These are phyloP conservation scores for Drosophila anomalipes DNA, from an alignment of 2,888 invertebrate species.

Conservation along the genomic window DNA sequence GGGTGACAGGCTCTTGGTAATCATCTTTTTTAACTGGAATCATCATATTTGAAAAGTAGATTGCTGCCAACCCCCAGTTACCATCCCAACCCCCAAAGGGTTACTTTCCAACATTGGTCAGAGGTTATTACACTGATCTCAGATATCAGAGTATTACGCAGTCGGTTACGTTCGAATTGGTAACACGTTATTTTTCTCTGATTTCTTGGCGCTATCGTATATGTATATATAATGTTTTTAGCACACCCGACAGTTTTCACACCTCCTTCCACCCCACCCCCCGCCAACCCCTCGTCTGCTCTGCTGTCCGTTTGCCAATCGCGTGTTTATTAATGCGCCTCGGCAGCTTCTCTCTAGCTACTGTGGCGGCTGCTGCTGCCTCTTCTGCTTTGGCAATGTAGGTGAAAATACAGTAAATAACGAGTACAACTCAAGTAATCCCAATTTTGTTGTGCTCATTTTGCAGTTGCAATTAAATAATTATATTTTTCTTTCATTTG, in stretches of 20 bases:
- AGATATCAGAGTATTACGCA: not conserved
- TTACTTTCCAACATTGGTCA: not conserved
- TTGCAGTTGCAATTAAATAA: constrained; percentile 66
- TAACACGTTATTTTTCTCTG: constrained; percentile 3
- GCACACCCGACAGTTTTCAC: constrained; percentile 24
- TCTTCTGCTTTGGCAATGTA: constrained; percentile 54
- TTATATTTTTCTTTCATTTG: constrained; percentile 41
- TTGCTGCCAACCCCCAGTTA: not conserved
- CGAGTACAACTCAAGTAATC: constrained; percentile 38
- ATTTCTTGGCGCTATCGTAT: constrained; percentile 13
- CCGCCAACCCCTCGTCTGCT: not conserved
- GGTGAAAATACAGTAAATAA: constrained; percentile 73
- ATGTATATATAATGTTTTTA: constrained; percentile 35
- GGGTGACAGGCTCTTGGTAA: not conserved
- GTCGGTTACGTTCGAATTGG: not conserved
- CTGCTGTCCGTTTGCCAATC: constrained; percentile 23
- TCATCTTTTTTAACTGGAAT: not conserved
- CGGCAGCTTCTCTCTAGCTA: constrained; percentile 21
- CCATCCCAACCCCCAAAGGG: not conserved
- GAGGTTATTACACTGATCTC: not conserved
- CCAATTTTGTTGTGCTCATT: constrained; percentile 49
- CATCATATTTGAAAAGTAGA: not conserved
- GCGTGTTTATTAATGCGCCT: constrained; percentile 47
- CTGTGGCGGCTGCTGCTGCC: not conserved
- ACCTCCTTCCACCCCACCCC: not conserved